These are phyloP conservation scores for Falco berigora DNA, from an alignment of 2,797 vertebrate genomes.

Conservation along the genomic window DNA sequence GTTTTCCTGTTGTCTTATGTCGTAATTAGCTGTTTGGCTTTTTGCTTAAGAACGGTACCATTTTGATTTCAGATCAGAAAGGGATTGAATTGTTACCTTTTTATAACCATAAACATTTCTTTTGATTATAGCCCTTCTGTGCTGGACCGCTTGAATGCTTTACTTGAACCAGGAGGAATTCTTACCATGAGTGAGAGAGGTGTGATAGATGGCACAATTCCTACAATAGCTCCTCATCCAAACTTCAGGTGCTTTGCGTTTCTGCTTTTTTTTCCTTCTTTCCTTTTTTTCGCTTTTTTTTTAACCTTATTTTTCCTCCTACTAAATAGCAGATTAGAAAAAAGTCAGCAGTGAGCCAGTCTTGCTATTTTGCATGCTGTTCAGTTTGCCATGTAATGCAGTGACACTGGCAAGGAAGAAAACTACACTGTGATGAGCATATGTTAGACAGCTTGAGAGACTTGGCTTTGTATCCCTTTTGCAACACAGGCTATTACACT, in stretches of 20 bases:
- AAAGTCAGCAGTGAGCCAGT: neutral
- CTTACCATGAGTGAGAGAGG: conserved; percentile 92
- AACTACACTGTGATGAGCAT: neutral
- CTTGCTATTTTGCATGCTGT: neutral
- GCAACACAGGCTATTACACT: neutral
- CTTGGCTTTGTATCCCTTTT: neutral
- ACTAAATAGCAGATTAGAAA: neutral
- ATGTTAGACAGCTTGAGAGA: neutral
- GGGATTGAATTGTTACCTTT: neutral
- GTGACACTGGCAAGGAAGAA: neutral
- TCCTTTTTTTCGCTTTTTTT: too few relatives aligned
- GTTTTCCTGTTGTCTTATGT: neutral
- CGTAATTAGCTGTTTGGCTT: neutral
- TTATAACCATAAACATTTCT: neutral
- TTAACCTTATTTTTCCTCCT: fast-evolving
- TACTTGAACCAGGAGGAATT: conserved; percentile 90
- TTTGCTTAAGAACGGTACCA: neutral
- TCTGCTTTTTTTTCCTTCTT: neutral
- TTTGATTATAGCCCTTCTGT: conserved; percentile 85
- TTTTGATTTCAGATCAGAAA: neutral
- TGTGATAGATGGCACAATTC: conserved; percentile 86
- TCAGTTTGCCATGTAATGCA: neutral
- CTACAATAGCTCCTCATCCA: conserved; percentile 85
- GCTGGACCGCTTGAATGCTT: conserved; percentile 92
- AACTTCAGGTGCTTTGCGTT: conserved; percentile 86